Percentiles rank a stretch among this genome's conserved stretches.
phyloP scores from a whole-genome alignment of 2,113 vertebrate species.

The Anguilla rostrata region DNA sequence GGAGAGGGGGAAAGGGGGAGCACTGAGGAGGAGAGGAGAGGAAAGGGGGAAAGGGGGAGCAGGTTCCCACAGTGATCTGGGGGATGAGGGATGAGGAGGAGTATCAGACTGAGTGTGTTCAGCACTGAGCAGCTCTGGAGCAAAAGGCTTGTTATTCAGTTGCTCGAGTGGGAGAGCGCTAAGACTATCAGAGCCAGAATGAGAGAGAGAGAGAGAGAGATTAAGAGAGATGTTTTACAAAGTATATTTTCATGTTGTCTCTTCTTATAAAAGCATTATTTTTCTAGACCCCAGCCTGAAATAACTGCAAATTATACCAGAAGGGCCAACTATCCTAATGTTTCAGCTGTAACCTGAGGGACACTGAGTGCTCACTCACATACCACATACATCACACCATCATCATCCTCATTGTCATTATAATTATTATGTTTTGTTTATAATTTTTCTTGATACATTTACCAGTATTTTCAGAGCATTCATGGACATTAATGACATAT shows the following conservation, averaged over 20 bases:
- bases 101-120: no score
- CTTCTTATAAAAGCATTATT: neutral
- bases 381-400: neutral
- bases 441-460: no score
- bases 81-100: neutral
- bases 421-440: no score
- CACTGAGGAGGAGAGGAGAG: neutral
- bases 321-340: neutral
- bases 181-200: neutral
- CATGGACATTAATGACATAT: no score
- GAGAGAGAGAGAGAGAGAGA: slow-evolving; percentile 15
- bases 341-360: neutral
- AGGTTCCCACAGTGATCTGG: neutral
- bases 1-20: neutral
- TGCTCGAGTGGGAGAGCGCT: neutral
- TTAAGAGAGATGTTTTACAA: neutral
- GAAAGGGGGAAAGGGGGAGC: neutral
- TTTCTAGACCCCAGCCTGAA: neutral
- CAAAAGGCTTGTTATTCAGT: no score
- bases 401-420: no score
- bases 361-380: neutral
- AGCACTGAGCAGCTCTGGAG: no score
- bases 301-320: neutral
- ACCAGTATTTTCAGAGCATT: no score
- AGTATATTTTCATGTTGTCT: neutral